A percentile compares a stretch with the other conserved stretches of the same genome.
These are phyloP conservation scores for Grantiella picta DNA, from an alignment of 2,113 vertebrate species.

Conservation along the genomic window DNA sequence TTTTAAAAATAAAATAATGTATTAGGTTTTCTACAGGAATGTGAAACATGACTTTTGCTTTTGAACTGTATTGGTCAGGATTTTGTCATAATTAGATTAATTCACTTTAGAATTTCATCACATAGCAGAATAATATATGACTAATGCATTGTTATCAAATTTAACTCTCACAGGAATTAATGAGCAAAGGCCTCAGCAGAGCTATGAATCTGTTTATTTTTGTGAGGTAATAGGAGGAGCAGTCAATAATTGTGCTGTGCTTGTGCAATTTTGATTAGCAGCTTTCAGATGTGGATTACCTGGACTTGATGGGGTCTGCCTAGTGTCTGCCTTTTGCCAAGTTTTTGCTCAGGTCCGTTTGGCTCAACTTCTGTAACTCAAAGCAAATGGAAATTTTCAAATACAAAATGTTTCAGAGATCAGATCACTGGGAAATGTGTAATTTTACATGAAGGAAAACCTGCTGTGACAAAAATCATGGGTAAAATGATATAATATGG, in stretches of 20 bases:
- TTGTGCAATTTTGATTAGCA: slow-evolving; percentile 12
- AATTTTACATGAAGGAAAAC: background rate
- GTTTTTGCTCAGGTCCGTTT: background rate
- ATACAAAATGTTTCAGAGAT: background rate
- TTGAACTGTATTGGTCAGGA: background rate
- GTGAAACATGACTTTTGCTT: background rate
- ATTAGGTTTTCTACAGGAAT: background rate
- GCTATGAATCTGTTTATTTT: background rate
- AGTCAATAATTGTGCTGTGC: background rate
- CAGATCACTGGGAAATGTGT: background rate
- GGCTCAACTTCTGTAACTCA: background rate
- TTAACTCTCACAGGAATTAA: slow-evolving; percentile 1
- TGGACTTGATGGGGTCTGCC: background rate
- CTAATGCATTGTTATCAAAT: background rate
- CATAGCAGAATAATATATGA: background rate
- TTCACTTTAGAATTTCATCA: background rate
- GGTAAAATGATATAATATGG: background rate
- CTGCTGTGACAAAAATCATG: background rate
- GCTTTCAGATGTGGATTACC: slow-evolving; percentile 3
- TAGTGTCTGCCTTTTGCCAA: background rate
- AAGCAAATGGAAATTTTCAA: background rate
- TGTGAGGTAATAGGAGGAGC: background rate
- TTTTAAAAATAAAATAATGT: background rate
- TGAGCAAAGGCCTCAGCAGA: background rate
- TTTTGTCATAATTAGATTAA: background rate